Evolutionary conservation across 2,797 vertebrate species (phyloP), one percentile per base, ranked within the genome.

Genomic region (Acrocephalus scirpaceus): DNA sequence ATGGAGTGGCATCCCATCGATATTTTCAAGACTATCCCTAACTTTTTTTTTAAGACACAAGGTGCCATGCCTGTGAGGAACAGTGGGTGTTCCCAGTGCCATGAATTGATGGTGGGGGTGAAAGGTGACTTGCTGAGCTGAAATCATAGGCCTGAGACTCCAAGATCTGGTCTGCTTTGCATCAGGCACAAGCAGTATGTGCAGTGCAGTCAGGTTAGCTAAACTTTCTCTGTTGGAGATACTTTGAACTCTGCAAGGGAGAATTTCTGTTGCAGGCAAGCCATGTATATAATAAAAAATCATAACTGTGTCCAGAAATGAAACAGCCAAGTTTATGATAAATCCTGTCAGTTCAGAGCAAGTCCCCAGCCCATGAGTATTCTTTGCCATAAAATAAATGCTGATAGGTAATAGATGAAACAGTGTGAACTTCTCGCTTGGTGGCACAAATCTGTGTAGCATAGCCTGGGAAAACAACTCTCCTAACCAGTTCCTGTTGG

Each of bases 211-310:
- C 64, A 77, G 75, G 64, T 85, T 76, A 79, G 50, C 54, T 82
- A 83, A 94, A 87, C 64, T 74, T 92, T 77, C 60, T 44, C 74
- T 60, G 56, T 57, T 60, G 76, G 84, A 87, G 67, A 71, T 22
- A 66, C 67, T 94, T 92, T 88, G 88, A 92, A 93, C 66, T 79
- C 76, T 48, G 27, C 32, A 45, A 92, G 62, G 23, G 62, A 87
- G 45, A 85, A 75, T 47, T 93, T 86, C 82, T 94, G 48, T 72
- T 84, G 61, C 30, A 92, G 67, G 54, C 34, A 77, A 85, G 76
- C 30, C 65, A 36, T 0, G 1, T 47, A 45, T 61, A 13, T 16
- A 87, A 64, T 44, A 76, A 90, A 78, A 85, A 82, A 79, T 47
- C 32, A 5, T 77, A 83, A 61, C 48, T 29, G 11, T 44, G 61